These are phyloP conservation scores for Miltochrista miniata DNA, from an alignment of 2,888 invertebrate genomes.

Conservation along the genomic window DNA sequence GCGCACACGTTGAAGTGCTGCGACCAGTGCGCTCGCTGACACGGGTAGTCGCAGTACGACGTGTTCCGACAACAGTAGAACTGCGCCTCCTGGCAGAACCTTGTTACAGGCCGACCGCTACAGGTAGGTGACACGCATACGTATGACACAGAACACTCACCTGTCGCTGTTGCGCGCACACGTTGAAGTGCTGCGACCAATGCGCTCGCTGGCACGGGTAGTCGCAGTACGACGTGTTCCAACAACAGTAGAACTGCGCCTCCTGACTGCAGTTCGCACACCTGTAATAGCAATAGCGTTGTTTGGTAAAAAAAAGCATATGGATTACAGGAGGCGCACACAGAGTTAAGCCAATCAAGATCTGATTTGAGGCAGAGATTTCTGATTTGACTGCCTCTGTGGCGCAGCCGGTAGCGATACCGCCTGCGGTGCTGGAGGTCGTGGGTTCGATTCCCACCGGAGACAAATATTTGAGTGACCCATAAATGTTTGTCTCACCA, in stretches of 20 bases:
- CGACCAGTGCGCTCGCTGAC: conserved; percentile 94
- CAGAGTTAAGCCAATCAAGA: too few species aligned
- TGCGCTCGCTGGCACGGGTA: conserved; percentile 94
- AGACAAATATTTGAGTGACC: too few species aligned
- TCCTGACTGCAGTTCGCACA: conserved; percentile 94
- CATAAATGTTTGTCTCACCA: too few species aligned
- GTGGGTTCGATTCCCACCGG: too few species aligned
- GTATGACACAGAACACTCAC: conserved; percentile 32
- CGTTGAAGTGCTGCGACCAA: conserved; percentile 89
- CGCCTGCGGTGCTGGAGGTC: too few species aligned
- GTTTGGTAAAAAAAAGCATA: background rate
- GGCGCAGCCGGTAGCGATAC: too few species aligned
- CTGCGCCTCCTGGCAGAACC: conserved; percentile 91
- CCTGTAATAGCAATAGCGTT: conserved; percentile 52
- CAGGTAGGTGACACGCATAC: too few species aligned
- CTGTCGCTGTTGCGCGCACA: conserved; percentile 58
- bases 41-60: conserved; percentile 94
- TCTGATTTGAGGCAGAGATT: too few species aligned
- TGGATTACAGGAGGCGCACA: too few species aligned
- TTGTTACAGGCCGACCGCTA: too few species aligned
- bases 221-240: conserved; percentile 98
- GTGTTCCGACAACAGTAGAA: conserved; percentile 99
- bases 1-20: conserved; percentile 85
- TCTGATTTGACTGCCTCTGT: too few species aligned
- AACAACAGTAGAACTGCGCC: conserved; percentile 95